Conservation (phyloP, 2,113 vertebrate genomes). For the Empidonax traillii region DNA sequence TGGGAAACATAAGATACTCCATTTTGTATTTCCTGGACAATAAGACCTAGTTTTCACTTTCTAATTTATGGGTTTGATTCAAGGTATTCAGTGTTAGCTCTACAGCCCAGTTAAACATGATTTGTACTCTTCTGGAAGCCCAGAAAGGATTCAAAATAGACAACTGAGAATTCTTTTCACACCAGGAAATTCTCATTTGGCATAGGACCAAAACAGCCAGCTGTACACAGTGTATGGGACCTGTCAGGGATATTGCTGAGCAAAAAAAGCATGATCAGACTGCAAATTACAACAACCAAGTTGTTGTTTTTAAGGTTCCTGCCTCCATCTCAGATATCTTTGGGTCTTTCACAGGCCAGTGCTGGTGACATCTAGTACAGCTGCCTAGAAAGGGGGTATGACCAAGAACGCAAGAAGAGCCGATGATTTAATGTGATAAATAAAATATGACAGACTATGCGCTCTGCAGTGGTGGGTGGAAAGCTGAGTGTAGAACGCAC, state of each 20-base stretch:
- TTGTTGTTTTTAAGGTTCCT: background rate
- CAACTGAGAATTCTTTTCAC: conserved; percentile 58
- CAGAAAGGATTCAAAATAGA: conserved; percentile 34
- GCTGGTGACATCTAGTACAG: background rate
- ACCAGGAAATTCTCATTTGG: conserved; percentile 56
- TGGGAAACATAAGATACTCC: background rate
- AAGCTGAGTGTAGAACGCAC: background rate
- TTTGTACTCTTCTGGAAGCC: conserved; percentile 35
- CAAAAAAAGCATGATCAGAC: background rate
- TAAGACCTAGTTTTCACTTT: background rate
- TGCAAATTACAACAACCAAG: conserved; percentile 10
- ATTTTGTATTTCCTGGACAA: background rate
- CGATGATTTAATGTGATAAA: background rate
- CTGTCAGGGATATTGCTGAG: conserved; percentile 40
- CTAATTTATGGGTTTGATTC: conserved; percentile 20
- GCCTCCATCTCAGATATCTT: background rate
- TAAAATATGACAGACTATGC: background rate
- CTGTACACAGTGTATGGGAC: conserved; percentile 55
- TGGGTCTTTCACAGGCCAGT: background rate
- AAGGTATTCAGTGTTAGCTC: conserved; percentile 6
- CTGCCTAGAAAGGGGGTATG: background rate
- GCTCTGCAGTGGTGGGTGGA: background rate
- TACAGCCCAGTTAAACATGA: conserved; percentile 43
- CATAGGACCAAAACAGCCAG: conserved; percentile 29
- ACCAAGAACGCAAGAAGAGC: background rate